Evolutionary conservation across 2,888 invertebrate species (phyloP), one percentile per base, ranked within the genome.

Genomic region (Pyrrhosoma nymphula): DNA sequence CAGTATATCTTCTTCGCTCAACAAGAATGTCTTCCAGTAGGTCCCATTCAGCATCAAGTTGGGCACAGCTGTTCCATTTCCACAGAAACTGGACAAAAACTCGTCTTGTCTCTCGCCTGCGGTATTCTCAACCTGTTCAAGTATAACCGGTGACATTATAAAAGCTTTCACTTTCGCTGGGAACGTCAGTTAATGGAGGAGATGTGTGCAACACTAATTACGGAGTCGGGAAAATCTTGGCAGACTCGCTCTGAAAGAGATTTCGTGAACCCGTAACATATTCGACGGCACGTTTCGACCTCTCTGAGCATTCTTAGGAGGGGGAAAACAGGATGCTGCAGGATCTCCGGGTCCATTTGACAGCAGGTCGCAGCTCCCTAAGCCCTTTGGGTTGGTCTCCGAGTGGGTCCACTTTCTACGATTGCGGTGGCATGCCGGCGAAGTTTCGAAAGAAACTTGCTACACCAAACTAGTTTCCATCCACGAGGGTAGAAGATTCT

Each of bases 91-190:
- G 82, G 16, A 82, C 82, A 35, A 82, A 82, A 30, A 16, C 82
- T 30, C 35, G 14, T n/a, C 47, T n/a, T 35, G 82, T 82, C 82
- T 82, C 30, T 16, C 35, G 82, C 35, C 82, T 16, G 26, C 82
- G 82, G 82, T 82, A 35, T 82, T 82, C 16, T 35, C 26, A 82
- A 35, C 82, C 82, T 30, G 82, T 82, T 82, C 82, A 35, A 3
- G 12, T 82, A 82, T 82, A 82, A 82, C 30, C 82, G 82, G 30
- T 82, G 82, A 35, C 82, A 35, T 82, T 82, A 47, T 47, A 35
- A 23, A 82, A 35, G 82, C 82, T 82, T 82, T 82, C 82, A 82
- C 82, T 82, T 82, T 82, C 35, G 82, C 69, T n/a, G 6, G n/a
- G 69, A n/a, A n/a, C 69, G 69, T 12, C 23, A 60, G 82, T 82